Evolutionary conservation across 2,113 vertebrate genomes (phyloP).

Genomic region (Aviceda subcristata): DNA sequence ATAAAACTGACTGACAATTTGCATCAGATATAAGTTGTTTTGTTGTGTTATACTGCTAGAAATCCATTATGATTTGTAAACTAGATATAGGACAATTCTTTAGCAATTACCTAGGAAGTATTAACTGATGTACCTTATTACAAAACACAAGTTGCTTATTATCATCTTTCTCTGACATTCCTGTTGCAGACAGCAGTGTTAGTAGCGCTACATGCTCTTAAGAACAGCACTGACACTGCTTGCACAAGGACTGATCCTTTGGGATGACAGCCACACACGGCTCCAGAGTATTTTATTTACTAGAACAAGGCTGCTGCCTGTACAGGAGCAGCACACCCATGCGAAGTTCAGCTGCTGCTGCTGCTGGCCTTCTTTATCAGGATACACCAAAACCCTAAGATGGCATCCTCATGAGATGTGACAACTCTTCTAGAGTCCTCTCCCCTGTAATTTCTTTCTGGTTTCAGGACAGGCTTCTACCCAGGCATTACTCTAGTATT

Average conservation of each 20-base stretch:
- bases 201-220: fast-evolving
- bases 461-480: neutral
- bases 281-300: fast-evolving
- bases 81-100: neutral
- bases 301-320: too few species aligned
- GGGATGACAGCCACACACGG: neutral
- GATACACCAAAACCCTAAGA: neutral
- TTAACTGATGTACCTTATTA: too few species aligned
- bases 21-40: neutral
- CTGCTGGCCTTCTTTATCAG: neutral
- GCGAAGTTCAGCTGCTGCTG: neutral
- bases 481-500: neutral
- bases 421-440: neutral
- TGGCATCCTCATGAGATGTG: fast-evolving
- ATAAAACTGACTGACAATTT: neutral
- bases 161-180: neutral
- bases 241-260: neutral
- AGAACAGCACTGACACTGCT: neutral
- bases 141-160: neutral
- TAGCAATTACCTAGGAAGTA: neutral
- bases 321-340: fast-evolving
- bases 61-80: neutral
- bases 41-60: neutral
- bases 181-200: neutral
- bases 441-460: too few species aligned